phyloP scores from a whole-genome alignment of 2,888 invertebrate species.

The Apamea epomidion region DNA sequence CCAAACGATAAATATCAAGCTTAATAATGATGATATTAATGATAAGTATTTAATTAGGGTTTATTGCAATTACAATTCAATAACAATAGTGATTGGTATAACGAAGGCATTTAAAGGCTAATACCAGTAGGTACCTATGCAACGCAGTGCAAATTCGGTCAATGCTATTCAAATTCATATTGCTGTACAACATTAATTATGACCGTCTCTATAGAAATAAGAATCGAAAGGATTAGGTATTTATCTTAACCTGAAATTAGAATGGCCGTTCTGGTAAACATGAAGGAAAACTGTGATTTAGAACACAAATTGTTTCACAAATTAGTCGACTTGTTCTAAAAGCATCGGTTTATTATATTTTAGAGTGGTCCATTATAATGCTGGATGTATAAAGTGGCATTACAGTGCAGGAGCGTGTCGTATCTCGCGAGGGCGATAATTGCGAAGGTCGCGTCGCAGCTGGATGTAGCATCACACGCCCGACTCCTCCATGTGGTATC shows the following conservation, averaged over 20 bases:
- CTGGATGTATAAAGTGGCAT: conserved; percentile 29
- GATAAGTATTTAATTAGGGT: conserved; percentile 56
- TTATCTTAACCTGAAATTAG: conserved; percentile 25
- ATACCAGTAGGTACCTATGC: conserved; percentile 53
- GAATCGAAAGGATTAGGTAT: conserved; percentile 21
- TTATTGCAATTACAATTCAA: conserved; percentile 60
- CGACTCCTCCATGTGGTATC: conserved; percentile 85
- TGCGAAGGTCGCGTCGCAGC: conserved; percentile 88
- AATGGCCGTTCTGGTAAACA: conserved; percentile 9
- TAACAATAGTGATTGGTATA: conserved; percentile 66
- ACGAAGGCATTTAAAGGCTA: conserved; percentile 63
- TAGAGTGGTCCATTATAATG: conserved; percentile 8
- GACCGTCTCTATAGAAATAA: conserved; percentile 41
- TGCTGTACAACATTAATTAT: conserved; percentile 47
- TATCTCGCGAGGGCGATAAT: conserved; percentile 83
- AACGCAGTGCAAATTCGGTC: conserved; percentile 65
- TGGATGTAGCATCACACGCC: conserved; percentile 86
- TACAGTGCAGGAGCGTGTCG: conserved; percentile 65
- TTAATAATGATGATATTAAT: conserved; percentile 32
- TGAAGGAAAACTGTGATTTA: conserved; percentile 7
- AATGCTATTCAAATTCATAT: conserved; percentile 66
- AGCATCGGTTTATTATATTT: conserved; percentile 20
- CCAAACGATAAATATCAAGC: conserved; percentile 25
- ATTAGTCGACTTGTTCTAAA: conserved; percentile 17
- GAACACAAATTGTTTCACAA: conserved; percentile 2